Evolutionary conservation across 2,888 invertebrate genomes (phyloP), one percentile per base, ranked within the genome.

Genomic region (Aphelenchoides bicaudatus): DNA sequence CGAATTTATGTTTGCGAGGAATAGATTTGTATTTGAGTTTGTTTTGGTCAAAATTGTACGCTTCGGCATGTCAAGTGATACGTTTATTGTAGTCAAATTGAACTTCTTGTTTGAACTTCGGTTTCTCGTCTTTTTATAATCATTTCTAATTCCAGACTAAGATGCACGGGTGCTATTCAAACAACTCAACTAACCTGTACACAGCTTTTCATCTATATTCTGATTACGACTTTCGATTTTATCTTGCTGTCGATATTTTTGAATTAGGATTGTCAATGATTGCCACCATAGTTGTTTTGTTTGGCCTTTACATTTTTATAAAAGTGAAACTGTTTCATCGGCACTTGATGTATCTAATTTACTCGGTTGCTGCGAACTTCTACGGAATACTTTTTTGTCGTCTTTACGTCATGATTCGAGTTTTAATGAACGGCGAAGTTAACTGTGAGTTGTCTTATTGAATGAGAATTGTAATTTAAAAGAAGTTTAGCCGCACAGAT

Each of bases 281-380:
- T 25, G 16, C 43, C 43, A n/a, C 23, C 25, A 21, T n/a, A 25
- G 16, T 43, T 25, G 43, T 43, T 43, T 19, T 6, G 10, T 10
- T 43, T 25, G 43, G 43, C 8, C 43, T 43, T n/a, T 43, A 43
- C 43, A 25, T 43, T 19, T 43, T 43, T 25, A 25, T 21, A 6
- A 19, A 19, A 25, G 16, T 19, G 10, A 19, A 19, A 8, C 43
- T 43, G 10, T 43, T 43, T 25, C 10, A 6, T n/a, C 23, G 16
- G 16, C 16, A 43, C 25, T 25, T 43, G 23, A 43, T 43, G 43
- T 25, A 21, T 10, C 43, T 43, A 19, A 43, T 43, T 25, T 43
- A 43, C 43, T 21, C n/a, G 43, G 25, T 43, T 8, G 43, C 43
- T 19, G 23, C 23, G 8, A 43, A 43, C 43, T 43, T 43, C 43